phyloP scores from a whole-genome alignment of 2,113 vertebrate genomes.

The Athene cunicularia region DNA sequence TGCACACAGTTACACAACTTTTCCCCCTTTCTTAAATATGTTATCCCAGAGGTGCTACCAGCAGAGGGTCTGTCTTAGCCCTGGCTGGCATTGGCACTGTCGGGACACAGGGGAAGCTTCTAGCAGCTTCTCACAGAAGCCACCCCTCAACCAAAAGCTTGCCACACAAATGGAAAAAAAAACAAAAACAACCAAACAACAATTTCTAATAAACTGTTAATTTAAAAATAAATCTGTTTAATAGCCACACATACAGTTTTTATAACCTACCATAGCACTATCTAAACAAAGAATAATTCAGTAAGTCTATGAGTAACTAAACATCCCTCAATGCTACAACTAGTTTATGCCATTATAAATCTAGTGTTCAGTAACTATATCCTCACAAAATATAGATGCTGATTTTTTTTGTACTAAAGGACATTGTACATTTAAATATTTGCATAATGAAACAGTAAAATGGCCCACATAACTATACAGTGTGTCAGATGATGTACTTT shows the following conservation, averaged over 20 bases:
- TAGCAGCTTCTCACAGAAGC: not conserved
- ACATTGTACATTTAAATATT: not conserved
- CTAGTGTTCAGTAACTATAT: not conserved
- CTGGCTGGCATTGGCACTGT: not conserved
- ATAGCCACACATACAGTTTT: fast-evolving
- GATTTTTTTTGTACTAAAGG: not conserved
- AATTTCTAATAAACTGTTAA: not conserved
- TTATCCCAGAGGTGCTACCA: fast-evolving
- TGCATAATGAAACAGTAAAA: not conserved
- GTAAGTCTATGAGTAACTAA: not conserved
- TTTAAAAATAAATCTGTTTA: not conserved
- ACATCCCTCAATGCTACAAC: not conserved
- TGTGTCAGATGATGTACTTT: not conserved
- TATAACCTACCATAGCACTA: not conserved
- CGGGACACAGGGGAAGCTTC: fast-evolving
- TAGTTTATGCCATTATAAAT: not conserved
- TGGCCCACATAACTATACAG: not conserved
- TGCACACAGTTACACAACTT: not conserved
- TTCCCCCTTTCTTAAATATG: not conserved
- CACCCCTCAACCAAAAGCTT: not conserved
- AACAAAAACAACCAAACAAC: too few relatives aligned
- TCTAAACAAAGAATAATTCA: not conserved
- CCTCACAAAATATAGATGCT: not conserved
- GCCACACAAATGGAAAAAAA: not conserved
- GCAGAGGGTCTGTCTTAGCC: fast-evolving